Evolutionary conservation across 2,113 vertebrate genomes (phyloP), one percentile per base, ranked within the genome.

Genomic region (Albula glossodonta): DNA sequence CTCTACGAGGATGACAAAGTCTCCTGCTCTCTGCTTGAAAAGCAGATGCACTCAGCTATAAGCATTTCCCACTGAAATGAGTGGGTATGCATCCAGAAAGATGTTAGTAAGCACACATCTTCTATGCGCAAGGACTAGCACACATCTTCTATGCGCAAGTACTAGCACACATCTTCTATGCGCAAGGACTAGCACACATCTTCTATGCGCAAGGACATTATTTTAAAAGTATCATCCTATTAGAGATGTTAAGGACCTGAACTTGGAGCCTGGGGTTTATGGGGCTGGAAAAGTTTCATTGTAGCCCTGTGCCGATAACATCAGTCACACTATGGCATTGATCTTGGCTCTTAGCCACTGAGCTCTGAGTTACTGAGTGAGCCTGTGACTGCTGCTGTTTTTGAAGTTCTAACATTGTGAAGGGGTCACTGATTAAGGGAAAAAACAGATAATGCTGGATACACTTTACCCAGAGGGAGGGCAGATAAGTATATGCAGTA

Each of bases 381-480:
- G 25, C 13, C 11, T 8, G 3, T 52, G 81, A 83, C 53, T 51
- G 13, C 49, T 7, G 25, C 17, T 77, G 2, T 82, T 49, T 7
- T 56, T 82, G 52, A 82, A 15, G 4, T 53, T 83, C 10, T 22
- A 22, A 25, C 19, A 56, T 57, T 25, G 81, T 57, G 81, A 12
- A 63, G 52, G 56, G 13, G 17, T 57, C 56, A 51, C 17, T 22
- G 79, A 48, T 19, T 57, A 52, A 51, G 56, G 52, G 87, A 88
- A 89, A 86, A 53, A 91, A 3, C 87, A 88, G 81, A 81, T 19
- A n/a, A 1, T 81, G 82, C 89, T 91, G 86, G 86, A 81, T 81
- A 41, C 63, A 53, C 31, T 87, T 86, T 63, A 87, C 60, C 83
- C 74, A 63, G 53, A 88, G 70, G 83, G 50, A 82, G 82, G 52